A percentile compares a stretch with the other conserved stretches of the same genome.
Conservation (phyloP, 1,140 invertebrate genomes). For the Notospermus geniculatus region DNA sequence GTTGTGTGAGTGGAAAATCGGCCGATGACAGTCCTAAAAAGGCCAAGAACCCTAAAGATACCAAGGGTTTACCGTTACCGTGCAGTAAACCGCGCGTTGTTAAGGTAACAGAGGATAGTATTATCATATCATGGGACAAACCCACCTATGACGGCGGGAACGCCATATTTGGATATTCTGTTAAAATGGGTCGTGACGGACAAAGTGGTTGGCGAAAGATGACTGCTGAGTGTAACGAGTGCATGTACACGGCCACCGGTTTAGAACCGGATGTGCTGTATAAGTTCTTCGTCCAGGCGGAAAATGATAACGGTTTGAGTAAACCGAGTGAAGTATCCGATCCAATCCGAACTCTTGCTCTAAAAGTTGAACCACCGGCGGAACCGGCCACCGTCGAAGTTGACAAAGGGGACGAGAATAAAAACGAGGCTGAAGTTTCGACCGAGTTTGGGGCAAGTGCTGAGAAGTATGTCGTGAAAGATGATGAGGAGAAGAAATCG, state of each 20-base stretch:
- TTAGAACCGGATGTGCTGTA: constrained; percentile 85
- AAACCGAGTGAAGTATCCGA: constrained; percentile 67
- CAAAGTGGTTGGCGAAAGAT: constrained; percentile 52
- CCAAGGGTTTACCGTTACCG: not conserved
- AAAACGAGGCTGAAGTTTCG: not conserved
- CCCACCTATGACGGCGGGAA: constrained; percentile 81
- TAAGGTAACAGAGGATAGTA: constrained; percentile 82
- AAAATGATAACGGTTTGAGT: constrained; percentile 93
- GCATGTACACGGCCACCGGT: constrained; percentile 59
- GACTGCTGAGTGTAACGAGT: not conserved
- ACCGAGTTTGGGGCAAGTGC: not conserved
- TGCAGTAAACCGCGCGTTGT: not conserved
- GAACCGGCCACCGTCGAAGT: not conserved
- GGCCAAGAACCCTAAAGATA: not conserved
- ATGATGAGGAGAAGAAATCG: not conserved
- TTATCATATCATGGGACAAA: constrained; percentile 89
- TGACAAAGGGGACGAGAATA: constrained; percentile 5
- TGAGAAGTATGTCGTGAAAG: constrained; percentile 9
- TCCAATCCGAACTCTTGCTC: constrained; percentile 56
- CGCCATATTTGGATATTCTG: constrained; percentile 80
- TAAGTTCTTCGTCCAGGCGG: constrained; percentile 94
- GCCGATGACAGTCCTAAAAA: constrained; percentile 2
- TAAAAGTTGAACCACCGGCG: not conserved
- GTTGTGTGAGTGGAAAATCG: not conserved
- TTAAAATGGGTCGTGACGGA: constrained; percentile 85